Percentiles rank a stretch among this genome's conserved stretches.
Evolutionary conservation across 2,113 vertebrate species (phyloP).

Genomic region (Tapirus terrestris): DNA sequence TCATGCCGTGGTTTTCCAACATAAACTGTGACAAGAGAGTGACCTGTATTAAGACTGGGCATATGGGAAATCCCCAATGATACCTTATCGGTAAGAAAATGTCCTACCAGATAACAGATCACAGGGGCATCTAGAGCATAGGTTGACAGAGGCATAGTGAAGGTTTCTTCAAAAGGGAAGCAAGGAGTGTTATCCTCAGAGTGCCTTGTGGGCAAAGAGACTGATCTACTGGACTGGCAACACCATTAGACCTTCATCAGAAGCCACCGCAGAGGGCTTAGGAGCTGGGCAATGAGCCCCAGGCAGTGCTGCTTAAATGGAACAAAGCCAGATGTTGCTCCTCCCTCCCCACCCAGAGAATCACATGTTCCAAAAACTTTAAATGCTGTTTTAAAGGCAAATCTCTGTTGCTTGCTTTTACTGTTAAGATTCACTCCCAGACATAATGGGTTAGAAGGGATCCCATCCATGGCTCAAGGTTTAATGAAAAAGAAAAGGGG

Average conservation of each 20-base stretch:
- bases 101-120: not conserved
- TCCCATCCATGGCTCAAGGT: not conserved
- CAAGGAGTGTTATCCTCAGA: not conserved
- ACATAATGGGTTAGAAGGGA: not conserved
- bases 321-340: too few species aligned
- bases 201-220: not conserved
- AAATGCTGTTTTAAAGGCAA: not conserved
- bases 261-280: not conserved
- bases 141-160: not conserved
- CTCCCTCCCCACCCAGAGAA: too few species aligned
- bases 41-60: not conserved
- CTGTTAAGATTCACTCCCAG: too few species aligned
- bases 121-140: not conserved
- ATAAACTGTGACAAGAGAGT: not conserved
- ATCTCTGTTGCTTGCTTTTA: not conserved
- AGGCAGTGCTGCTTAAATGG: not conserved
- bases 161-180: not conserved
- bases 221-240: not conserved
- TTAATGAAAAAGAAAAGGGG: not conserved
- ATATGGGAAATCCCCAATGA: not conserved
- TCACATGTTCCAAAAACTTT: not conserved
- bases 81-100: not conserved
- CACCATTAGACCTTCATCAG: not conserved
- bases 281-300: not conserved
- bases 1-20: not conserved